Percentiles rank a stretch among this genome's conserved stretches.
Evolutionary conservation across 2,888 invertebrate species (phyloP).

Genomic region (Limnephilus rhombicus): DNA sequence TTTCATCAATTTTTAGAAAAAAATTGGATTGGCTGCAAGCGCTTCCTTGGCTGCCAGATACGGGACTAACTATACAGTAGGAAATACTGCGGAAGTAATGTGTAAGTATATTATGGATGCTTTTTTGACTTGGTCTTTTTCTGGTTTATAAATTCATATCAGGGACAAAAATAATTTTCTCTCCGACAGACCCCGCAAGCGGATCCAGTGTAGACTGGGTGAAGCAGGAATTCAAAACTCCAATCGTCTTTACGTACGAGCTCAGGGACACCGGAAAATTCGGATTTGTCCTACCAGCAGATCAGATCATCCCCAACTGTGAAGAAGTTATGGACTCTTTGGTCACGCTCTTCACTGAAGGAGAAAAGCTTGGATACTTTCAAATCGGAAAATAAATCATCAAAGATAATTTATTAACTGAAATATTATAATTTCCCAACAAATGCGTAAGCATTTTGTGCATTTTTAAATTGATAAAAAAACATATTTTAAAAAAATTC

Average conservation of each 20-base stretch:
- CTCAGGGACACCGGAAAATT: conserved; percentile 79
- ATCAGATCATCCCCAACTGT: conserved; percentile 79
- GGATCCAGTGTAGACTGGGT: conserved; percentile 77
- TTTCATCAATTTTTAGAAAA: conserved; percentile 70
- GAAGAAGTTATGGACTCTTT: conserved; percentile 81
- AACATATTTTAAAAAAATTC: too few relatives aligned
- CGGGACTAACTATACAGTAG: conserved; percentile 79
- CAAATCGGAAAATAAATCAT: too few relatives aligned
- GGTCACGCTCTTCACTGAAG: conserved; percentile 71
- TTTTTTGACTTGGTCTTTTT: too few relatives aligned
- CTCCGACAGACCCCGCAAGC: conserved; percentile 71
- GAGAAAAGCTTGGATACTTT: not conserved
- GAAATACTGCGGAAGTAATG: conserved; percentile 75
- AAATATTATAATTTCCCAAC: too few relatives aligned
- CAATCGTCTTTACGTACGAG: conserved; percentile 78
- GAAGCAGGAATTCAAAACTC: conserved; percentile 73
- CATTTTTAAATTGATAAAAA: too few relatives aligned
- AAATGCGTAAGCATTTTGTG: too few relatives aligned
- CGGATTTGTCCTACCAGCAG: conserved; percentile 81
- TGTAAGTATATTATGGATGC: too few relatives aligned
- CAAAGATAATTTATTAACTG: too few relatives aligned
- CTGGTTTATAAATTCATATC: too few relatives aligned
- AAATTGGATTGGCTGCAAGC: conserved; percentile 75
- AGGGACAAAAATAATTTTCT: not conserved
- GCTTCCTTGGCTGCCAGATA: conserved; percentile 77